Evolutionary conservation across 2,113 vertebrate species (phyloP), one percentile per base, ranked within the genome.

Genomic region (Choloepus hoffmanni): DNA sequence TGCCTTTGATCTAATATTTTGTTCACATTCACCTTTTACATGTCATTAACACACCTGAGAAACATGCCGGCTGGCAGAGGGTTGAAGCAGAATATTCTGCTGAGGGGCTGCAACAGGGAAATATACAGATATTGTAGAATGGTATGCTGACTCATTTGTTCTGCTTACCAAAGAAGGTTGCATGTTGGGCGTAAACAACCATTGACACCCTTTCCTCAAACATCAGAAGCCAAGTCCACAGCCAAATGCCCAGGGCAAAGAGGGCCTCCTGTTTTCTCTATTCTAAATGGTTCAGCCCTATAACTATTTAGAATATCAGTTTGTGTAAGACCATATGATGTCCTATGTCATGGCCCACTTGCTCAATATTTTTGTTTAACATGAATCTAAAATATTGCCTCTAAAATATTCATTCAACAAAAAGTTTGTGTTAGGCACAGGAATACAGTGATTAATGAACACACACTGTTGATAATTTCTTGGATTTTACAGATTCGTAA

Each of bases 331-430:
- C 33, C 14, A 16, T 74, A 67, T 74, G 21, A 48, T 72, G 74
- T 19, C 23, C 43, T 85, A 85, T 81, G 33, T 48, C 11, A 67
- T n/a, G 19, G 2, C 5, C 13, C 82, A 76, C 63, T 60, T 85
- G 89, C 60, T 89, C 68, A 82, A 70, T 13, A 72, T 33, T 65
- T 88, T 77, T 83, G 48, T 84, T 62, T 48, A 89, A 92, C 8
- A 11, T 72, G 85, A 91, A 4, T 13, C 48, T 87, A 50, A 1
- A 36, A 88, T 62, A 78, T 10, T 23, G 36, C 60, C 40, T 60
- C 2, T 30, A 89, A 92, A 89, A 74, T 45, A 45, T 26, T 67
- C 19, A 73, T 30, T 84, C n/a, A 94, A 58, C 19, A 21, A 58
- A 50, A 58, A 58, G 19, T 19, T 58, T 58, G 55, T 58, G 19